Evolutionary conservation across 2,113 vertebrate species (phyloP).

Genomic region (Podarcis cretensis): DNA sequence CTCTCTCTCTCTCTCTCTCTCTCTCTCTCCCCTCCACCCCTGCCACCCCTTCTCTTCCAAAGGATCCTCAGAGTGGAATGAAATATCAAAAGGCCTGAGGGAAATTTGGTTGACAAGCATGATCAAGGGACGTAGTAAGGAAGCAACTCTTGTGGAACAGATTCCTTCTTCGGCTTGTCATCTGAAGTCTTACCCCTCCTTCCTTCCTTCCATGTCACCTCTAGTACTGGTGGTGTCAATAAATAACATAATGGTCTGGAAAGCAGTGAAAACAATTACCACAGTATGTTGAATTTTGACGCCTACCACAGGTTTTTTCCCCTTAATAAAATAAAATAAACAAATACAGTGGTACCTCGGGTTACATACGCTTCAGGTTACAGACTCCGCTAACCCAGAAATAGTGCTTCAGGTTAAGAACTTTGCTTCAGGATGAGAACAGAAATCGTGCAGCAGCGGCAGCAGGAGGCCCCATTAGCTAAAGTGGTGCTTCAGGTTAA

Average conservation of each 20-base stretch:
- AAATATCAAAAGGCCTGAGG: slow-evolving; percentile 26
- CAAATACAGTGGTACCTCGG: too few relatives aligned
- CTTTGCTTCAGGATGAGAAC: too few relatives aligned
- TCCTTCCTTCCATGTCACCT: not conserved
- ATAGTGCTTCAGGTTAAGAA: too few relatives aligned
- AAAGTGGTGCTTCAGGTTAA: too few relatives aligned
- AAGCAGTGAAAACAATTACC: rapidly evolving
- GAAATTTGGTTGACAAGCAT: slow-evolving; percentile 16
- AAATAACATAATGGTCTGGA: rapidly evolving
- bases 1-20: rapidly evolving
- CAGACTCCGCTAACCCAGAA: too few relatives aligned
- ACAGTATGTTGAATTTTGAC: not conserved
- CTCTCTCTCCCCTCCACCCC: not conserved
- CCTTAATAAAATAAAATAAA: not conserved
- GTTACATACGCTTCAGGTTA: too few relatives aligned
- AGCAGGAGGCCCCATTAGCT: too few relatives aligned
- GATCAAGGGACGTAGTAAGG: not conserved
- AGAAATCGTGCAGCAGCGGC: too few relatives aligned
- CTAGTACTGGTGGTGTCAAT: not conserved
- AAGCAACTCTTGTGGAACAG: not conserved
- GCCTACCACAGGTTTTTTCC: rapidly evolving
- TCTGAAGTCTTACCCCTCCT: not conserved
- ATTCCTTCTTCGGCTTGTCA: not conserved
- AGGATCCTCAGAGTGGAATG: not conserved
- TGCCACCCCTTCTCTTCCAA: not conserved